Conservation (phyloP, 1,140 invertebrate genomes). For the Sminthurinus signatus region DNA sequence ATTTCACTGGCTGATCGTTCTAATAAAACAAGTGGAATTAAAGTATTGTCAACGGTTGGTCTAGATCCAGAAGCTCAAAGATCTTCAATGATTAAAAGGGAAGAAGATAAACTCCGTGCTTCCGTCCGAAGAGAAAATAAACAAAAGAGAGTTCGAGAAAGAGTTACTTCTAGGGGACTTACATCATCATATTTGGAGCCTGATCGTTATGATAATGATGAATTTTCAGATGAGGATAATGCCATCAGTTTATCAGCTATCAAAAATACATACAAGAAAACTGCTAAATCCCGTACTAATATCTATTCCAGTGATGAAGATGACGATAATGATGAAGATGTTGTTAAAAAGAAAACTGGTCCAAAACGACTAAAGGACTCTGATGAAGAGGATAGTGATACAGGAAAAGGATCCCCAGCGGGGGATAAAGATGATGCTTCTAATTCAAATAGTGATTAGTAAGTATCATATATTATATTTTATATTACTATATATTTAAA, state of each 20-base stretch:
- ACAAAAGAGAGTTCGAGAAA: constrained; percentile 56
- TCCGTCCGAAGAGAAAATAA: constrained; percentile 67
- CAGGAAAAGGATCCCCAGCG: constrained; percentile 12
- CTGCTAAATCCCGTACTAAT: constrained; percentile 49
- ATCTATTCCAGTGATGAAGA: constrained; percentile 91
- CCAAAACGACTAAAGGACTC: constrained; percentile 60
- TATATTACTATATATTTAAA: too few relatives aligned
- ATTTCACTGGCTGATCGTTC: constrained; percentile 92
- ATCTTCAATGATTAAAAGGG: constrained; percentile 88
- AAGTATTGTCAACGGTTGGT: constrained; percentile 85
- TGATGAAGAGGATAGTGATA: constrained; percentile 49
- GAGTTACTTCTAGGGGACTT: constrained; percentile 53
- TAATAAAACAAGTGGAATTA: constrained; percentile 93
- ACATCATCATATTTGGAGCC: constrained; percentile 58
- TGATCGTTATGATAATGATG: constrained; percentile 59
- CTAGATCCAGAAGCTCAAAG: constrained; percentile 88
- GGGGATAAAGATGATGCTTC: neutral
- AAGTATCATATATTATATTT: too few relatives aligned
- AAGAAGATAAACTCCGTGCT: constrained; percentile 84
- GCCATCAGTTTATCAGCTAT: constrained; percentile 87
- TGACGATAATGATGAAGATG: constrained; percentile 30
- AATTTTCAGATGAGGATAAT: constrained; percentile 68
- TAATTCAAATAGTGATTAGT: too few relatives aligned
- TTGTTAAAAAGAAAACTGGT: constrained; percentile 47
- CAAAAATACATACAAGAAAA: constrained; percentile 86